Percentiles rank a stretch among this genome's conserved stretches.
These are phyloP conservation scores for Bubalus kerabau DNA, from an alignment of 2,113 vertebrate species.

Conservation along the genomic window DNA sequence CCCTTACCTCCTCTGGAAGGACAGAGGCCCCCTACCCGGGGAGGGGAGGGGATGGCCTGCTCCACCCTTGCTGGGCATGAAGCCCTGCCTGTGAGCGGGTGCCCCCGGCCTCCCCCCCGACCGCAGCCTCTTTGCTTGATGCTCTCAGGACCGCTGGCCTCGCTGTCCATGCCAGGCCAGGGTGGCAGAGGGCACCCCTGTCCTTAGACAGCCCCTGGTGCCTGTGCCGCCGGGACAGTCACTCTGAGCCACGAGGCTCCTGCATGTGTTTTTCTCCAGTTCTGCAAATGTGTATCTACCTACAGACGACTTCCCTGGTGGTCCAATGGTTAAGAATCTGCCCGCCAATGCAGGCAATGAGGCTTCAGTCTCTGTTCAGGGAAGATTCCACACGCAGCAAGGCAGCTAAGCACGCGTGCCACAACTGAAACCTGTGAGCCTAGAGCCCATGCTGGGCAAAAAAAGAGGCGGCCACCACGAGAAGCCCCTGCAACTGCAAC, in stretches of 20 bases:
- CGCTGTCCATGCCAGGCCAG: not conserved
- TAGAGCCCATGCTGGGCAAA: not conserved
- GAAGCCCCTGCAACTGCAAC: not conserved
- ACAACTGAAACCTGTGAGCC: not conserved
- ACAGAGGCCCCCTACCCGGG: not conserved
- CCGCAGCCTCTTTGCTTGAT: not conserved
- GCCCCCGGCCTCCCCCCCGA: not conserved
- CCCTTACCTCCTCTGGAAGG: not conserved
- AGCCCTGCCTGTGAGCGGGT: not conserved
- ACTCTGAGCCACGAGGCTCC: not conserved
- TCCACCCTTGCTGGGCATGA: not conserved
- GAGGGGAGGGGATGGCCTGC: not conserved
- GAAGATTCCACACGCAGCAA: not conserved
- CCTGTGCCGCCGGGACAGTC: not conserved
- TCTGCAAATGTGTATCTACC: not conserved
- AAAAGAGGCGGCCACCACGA: not conserved
- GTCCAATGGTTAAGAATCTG: not conserved
- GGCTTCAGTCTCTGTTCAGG: not conserved
- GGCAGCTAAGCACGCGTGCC: accelerated
- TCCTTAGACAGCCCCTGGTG: not conserved
- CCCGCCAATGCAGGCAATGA: accelerated
- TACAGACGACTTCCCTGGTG: not conserved
- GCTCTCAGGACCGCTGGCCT: not conserved
- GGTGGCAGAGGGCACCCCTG: not conserved
- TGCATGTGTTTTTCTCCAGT: not conserved